phyloP scores from a whole-genome alignment of 1,140 invertebrate genomes.

The Orchesella cincta region DNA sequence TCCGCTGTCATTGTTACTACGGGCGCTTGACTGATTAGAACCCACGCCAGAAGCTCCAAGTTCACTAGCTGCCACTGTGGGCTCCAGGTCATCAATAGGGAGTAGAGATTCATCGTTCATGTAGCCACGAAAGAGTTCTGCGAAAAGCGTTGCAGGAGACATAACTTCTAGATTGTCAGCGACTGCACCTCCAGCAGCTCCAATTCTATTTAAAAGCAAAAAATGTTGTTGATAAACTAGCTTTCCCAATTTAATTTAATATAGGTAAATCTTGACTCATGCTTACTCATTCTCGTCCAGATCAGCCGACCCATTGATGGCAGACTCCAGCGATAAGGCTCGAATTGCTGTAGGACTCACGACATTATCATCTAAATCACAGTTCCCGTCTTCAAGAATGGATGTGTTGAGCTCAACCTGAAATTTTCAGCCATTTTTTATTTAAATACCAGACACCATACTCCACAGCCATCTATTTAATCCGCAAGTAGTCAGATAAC shows the following conservation, averaged over 20 bases:
- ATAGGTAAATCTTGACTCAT: background rate
- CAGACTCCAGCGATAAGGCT: background rate
- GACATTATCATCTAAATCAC: background rate
- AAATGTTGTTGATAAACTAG: background rate
- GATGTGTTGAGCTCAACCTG: no score
- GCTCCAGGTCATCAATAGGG: background rate
- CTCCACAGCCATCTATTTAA: no score
- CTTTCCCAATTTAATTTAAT: background rate
- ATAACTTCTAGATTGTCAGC: background rate
- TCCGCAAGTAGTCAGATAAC: no score
- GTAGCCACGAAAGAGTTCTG: constrained; percentile 7
- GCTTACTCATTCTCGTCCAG: constrained; percentile 11
- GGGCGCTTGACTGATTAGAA: background rate
- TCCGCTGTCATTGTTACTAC: background rate
- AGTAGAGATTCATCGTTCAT: constrained; percentile 12
- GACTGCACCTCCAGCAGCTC: background rate
- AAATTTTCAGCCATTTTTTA: no score
- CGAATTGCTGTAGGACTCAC: no score
- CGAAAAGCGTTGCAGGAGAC: constrained; percentile 10
- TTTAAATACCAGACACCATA: no score
- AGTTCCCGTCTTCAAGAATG: background rate
- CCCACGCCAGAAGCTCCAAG: background rate
- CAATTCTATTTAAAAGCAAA: background rate
- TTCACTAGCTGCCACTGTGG: background rate
- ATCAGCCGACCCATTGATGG: background rate